phyloP scores from a whole-genome alignment of 2,113 vertebrate species.

The Labeo catla region DNA sequence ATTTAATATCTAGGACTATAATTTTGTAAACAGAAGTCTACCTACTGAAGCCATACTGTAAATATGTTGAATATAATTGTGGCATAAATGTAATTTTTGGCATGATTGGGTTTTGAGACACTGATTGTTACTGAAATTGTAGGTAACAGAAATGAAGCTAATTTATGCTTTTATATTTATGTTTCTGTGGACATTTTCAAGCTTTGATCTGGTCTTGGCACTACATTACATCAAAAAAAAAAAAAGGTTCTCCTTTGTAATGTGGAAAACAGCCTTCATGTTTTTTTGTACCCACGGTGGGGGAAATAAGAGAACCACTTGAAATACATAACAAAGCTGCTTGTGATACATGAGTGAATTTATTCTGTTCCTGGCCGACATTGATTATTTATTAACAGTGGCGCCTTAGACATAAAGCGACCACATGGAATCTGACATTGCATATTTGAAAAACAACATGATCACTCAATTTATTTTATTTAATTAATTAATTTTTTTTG shows the following conservation, averaged over 20 bases:
- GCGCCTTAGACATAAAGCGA: neutral
- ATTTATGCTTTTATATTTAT: neutral
- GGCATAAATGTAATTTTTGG: neutral
- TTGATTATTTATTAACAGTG: neutral
- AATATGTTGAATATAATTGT: neutral
- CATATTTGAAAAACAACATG: conserved; percentile 1
- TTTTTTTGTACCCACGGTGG: neutral
- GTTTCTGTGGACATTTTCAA: neutral
- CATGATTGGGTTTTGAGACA: neutral
- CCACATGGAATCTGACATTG: neutral
- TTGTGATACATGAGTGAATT: neutral
- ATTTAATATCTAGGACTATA: neutral
- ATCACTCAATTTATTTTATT: neutral
- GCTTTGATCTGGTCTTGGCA: neutral
- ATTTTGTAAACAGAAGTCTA: neutral
- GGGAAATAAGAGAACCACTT: conserved; percentile 10
- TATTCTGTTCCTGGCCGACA: neutral
- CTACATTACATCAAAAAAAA: neutral
- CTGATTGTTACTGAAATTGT: neutral
- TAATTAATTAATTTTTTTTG: neutral
- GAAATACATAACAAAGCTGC: neutral
- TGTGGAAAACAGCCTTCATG: neutral
- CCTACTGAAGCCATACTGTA: neutral
- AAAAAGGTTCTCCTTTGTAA: neutral
- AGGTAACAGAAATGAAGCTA: neutral